phyloP scores from a whole-genome alignment of 2,888 invertebrate genomes.

The Barypeithes pellucidus region DNA sequence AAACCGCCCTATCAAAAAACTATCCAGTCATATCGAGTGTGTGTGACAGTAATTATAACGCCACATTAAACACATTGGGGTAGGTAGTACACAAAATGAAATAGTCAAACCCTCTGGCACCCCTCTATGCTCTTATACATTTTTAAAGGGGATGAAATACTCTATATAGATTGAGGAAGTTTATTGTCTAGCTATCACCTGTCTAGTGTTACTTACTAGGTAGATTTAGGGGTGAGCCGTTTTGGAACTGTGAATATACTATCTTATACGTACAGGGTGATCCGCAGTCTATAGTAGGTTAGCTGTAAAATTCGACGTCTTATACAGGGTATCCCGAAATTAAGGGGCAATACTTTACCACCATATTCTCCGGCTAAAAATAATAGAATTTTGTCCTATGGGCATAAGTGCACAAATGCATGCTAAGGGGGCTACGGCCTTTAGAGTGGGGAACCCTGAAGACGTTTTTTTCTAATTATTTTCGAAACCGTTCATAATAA shows the following conservation, averaged over 20 bases:
- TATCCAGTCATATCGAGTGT: constrained; percentile 29
- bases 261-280: too few species aligned
- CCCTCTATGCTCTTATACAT: constrained; percentile 6
- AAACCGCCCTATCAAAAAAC: constrained; percentile 27
- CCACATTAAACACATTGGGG: constrained; percentile 36
- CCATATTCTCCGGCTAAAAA: too few species aligned
- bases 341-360: too few species aligned
- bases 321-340: too few species aligned
- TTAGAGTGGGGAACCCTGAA: too few species aligned
- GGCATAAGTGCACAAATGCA: too few species aligned
- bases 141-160: constrained; percentile 30
- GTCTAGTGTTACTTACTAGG: constrained; percentile 24
- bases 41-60: constrained; percentile 35
- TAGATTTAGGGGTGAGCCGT: constrained; percentile 3
- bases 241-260: background rate
- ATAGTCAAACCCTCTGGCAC: constrained; percentile 24
- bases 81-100: constrained; percentile 29
- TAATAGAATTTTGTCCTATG: too few species aligned
- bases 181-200: constrained; percentile 31
- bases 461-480: too few species aligned
- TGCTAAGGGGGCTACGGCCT: too few species aligned
- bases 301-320: too few species aligned
- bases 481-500: too few species aligned
- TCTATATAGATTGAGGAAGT: constrained; percentile 19
- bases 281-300: too few species aligned